Evolutionary conservation across 2,797 vertebrate species (phyloP).

Genomic region (Enteromius treurensis): DNA sequence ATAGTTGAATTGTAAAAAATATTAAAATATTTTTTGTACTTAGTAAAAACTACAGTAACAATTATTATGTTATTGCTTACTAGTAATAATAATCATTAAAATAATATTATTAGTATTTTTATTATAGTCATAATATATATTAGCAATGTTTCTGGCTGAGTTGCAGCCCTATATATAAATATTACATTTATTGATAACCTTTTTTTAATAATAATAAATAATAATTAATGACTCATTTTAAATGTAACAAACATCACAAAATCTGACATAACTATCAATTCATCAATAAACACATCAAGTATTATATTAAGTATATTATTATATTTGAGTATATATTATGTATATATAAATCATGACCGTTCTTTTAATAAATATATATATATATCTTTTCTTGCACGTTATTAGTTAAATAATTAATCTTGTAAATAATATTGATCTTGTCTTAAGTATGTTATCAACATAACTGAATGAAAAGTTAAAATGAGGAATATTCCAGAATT

Average conservation of each 20-base stretch:
- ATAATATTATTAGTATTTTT: too few species aligned
- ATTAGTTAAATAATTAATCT: neutral
- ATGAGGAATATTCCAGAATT: neutral
- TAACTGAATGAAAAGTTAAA: neutral
- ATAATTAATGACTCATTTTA: neutral
- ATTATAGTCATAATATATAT: neutral
- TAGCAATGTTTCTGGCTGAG: too few species aligned
- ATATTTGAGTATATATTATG: neutral
- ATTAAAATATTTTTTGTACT: too few species aligned
- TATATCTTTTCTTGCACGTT: neutral
- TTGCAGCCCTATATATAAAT: neutral
- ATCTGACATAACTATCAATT: neutral
- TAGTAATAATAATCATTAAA: too few species aligned
- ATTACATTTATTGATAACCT: neutral
- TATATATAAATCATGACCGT: neutral
- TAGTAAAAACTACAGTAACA: too few species aligned
- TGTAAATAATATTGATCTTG: neutral
- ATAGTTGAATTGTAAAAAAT: neutral
- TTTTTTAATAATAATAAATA: neutral
- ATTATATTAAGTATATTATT: neutral
- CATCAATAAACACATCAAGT: neutral
- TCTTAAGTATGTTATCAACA: neutral
- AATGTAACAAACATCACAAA: neutral
- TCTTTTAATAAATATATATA: neutral
- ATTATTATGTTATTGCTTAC: too few species aligned